These are phyloP conservation scores for Acrobasis consociella DNA, from an alignment of 2,888 invertebrate genomes.

Conservation along the genomic window DNA sequence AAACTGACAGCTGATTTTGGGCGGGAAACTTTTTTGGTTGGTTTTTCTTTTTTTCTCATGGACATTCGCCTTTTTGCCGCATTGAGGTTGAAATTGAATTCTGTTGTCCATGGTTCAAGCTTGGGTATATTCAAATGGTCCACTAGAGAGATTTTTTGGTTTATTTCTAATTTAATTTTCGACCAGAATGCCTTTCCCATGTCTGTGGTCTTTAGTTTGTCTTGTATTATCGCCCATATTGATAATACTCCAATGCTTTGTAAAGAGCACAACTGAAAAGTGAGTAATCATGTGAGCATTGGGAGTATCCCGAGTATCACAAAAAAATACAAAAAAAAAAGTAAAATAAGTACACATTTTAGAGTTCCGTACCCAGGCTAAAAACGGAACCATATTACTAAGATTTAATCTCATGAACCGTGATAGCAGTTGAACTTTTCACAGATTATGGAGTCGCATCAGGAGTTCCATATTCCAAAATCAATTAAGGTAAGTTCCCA, in stretches of 20 bases:
- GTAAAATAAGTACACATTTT: too few relatives aligned
- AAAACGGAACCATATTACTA: too few relatives aligned
- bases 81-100: slow-evolving; percentile 56
- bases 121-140: slow-evolving; percentile 49
- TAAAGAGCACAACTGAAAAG: slow-evolving; percentile 57
- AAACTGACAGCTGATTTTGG: slow-evolving; percentile 50
- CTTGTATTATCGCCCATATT: slow-evolving; percentile 69
- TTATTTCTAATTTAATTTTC: slow-evolving; percentile 60
- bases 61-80: slow-evolving; percentile 60
- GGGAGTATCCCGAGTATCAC: too few relatives aligned
- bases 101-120: slow-evolving; percentile 30
- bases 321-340: too few relatives aligned
- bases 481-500: too few relatives aligned
- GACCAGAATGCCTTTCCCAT: slow-evolving; percentile 71
- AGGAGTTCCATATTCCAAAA: too few relatives aligned
- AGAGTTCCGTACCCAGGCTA: too few relatives aligned
- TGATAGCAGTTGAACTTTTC: too few relatives aligned
- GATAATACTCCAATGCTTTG: slow-evolving; percentile 63
- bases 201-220: slow-evolving; percentile 53
- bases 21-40: slow-evolving; percentile 40
- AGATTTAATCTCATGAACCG: too few relatives aligned
- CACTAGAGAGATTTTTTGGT: slow-evolving; percentile 53
- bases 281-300: background rate
- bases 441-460: too few relatives aligned
- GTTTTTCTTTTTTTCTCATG: slow-evolving; percentile 52